Percentiles rank a stretch among this genome's conserved stretches.
Evolutionary conservation across 2,888 invertebrate species (phyloP).

Genomic region (Drosophila macrothrix): DNA sequence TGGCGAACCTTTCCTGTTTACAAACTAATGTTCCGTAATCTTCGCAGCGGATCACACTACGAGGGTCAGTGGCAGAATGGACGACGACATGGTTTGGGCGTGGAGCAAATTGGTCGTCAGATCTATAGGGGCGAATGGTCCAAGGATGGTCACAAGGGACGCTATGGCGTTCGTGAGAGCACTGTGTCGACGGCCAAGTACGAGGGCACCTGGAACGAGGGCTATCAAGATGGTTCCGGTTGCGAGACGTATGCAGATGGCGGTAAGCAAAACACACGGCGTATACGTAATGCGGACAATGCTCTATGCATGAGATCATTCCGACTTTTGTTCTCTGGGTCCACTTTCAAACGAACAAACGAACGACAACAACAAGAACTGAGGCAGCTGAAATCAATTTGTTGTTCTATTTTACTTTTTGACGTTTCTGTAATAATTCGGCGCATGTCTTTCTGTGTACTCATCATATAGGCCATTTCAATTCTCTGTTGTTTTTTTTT

Average conservation of each 20-base stretch:
- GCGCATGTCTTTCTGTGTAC: slow-evolving; percentile 21
- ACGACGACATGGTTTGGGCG: slow-evolving; percentile 98
- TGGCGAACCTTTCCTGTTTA: neutral
- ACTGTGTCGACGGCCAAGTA: slow-evolving; percentile 97
- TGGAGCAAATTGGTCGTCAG: slow-evolving; percentile 98
- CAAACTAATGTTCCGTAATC: slow-evolving; percentile 69
- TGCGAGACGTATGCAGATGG: slow-evolving; percentile 99
- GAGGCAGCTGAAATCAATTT: slow-evolving; percentile 48
- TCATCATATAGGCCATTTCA: slow-evolving; percentile 26
- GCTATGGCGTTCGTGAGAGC: slow-evolving; percentile 98
- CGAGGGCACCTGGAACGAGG: slow-evolving; percentile 99
- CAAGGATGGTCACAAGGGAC: slow-evolving; percentile 97
- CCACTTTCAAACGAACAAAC: slow-evolving; percentile 53
- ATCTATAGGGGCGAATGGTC: slow-evolving; percentile 99
- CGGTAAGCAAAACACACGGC: slow-evolving; percentile 88
- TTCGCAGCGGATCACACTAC: slow-evolving; percentile 94
- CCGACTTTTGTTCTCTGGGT: slow-evolving; percentile 41
- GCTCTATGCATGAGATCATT: slow-evolving; percentile 78
- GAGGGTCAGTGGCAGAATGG: slow-evolving; percentile 99
- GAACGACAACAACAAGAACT: slow-evolving; percentile 27
- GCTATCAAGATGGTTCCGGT: slow-evolving; percentile 99
- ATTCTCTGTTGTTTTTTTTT: slow-evolving; percentile 3
- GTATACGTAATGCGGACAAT: slow-evolving; percentile 55
- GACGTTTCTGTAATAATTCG: slow-evolving; percentile 73
- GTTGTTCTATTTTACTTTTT: slow-evolving; percentile 59